Evolutionary conservation across 2,888 invertebrate genomes (phyloP).

Genomic region (Drosophila mulleri): DNA sequence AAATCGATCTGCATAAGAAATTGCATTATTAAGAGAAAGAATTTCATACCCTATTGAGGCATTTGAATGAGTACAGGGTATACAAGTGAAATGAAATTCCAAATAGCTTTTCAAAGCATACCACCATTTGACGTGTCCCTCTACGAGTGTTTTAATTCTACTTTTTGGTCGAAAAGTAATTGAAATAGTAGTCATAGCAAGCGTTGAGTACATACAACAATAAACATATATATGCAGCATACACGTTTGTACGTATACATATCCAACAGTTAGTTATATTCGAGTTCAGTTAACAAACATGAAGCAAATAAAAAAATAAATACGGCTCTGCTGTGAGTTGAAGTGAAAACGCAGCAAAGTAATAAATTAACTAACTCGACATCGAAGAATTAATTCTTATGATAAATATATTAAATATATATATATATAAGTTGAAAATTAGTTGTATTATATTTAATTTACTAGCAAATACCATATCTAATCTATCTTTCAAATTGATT

Average conservation of each 20-base stretch:
- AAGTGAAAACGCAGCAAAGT: not conserved
- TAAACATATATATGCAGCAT: not conserved
- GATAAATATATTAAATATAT: not conserved
- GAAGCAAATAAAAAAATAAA: not conserved
- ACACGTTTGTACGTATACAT: too few species aligned
- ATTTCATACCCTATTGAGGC: not conserved
- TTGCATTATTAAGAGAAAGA: not conserved
- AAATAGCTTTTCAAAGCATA: slow-evolving; percentile 23
- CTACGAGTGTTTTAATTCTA: slow-evolving; percentile 59
- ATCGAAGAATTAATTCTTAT: not conserved
- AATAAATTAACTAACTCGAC: not conserved
- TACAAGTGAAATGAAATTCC: not conserved
- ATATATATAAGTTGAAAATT: too few species aligned
- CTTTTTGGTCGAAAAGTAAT: slow-evolving; percentile 58
- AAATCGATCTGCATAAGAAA: not conserved
- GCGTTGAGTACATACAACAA: slow-evolving; percentile 40
- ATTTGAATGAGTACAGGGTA: not conserved
- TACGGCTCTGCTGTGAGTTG: not conserved
- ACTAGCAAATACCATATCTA: too few species aligned
- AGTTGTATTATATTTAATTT: too few species aligned
- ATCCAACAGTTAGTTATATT: not conserved
- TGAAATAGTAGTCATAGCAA: slow-evolving; percentile 59
- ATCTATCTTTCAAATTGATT: not conserved
- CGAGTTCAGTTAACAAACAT: not conserved
- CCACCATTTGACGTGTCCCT: not conserved